Percentiles rank a stretch among this genome's conserved stretches.
Evolutionary conservation across 1,140 invertebrate genomes (phyloP).

Genomic region (Microplitis demolitor): DNA sequence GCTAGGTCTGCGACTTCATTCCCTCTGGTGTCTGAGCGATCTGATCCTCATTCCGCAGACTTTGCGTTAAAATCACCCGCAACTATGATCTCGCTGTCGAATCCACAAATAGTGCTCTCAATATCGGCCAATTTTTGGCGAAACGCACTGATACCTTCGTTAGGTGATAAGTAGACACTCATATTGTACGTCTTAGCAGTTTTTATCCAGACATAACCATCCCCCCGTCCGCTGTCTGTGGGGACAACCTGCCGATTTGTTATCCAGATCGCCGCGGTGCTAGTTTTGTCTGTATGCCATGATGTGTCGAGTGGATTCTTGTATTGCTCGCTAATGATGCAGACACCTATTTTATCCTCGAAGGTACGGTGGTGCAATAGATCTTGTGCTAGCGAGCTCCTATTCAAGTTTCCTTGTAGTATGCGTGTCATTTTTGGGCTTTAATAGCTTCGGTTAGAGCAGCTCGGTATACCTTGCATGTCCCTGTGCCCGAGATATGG

Average conservation of each 20-base stretch:
- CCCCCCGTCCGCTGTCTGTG: neutral
- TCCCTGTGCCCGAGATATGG: neutral
- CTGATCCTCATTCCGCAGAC: constrained; percentile 32
- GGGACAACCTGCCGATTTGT: too few species aligned
- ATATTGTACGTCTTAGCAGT: neutral
- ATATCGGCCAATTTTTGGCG: neutral
- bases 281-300: too few species aligned
- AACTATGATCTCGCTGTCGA: constrained; percentile 13
- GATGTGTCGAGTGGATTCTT: too few species aligned
- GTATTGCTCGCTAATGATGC: too few species aligned
- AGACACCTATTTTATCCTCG: too few species aligned
- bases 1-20: constrained; percentile 27
- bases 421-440: too few species aligned
- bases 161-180: constrained; percentile 23
- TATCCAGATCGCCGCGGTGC: too few species aligned
- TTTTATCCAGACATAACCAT: neutral
- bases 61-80: constrained; percentile 37
- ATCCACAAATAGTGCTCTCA: neutral
- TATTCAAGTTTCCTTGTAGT: too few species aligned
- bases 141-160: constrained; percentile 15
- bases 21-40: constrained; percentile 22
- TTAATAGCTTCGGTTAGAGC: too few species aligned
- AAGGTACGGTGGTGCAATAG: too few species aligned
- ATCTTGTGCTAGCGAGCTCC: too few species aligned
- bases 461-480: neutral